Evolutionary conservation across 2,113 vertebrate species (phyloP).

Genomic region (Brachirus orientalis): DNA sequence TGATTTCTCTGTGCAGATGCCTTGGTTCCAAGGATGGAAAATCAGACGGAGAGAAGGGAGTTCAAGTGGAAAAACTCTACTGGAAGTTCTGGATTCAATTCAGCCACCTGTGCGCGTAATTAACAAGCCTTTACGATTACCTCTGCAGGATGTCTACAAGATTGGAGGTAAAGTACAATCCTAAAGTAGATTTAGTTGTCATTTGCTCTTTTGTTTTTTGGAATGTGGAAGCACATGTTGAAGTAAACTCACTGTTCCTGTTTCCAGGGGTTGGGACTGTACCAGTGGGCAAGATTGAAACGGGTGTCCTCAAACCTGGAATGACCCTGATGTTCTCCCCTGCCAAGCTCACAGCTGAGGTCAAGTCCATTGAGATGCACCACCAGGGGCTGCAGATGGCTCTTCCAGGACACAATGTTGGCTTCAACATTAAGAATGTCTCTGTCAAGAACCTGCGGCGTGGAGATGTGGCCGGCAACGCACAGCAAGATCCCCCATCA

Average conservation of each 20-base stretch:
- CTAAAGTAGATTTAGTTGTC: no score
- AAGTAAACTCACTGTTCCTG: background rate
- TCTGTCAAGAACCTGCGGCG: constrained; percentile 80
- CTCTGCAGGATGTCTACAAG: constrained; percentile 87
- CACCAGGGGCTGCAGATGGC: constrained; percentile 76
- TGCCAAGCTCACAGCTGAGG: constrained; percentile 77
- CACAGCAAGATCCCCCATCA: constrained; percentile 82
- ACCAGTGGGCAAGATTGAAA: constrained; percentile 79
- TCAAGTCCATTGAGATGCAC: constrained; percentile 83
- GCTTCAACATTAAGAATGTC: constrained; percentile 83
- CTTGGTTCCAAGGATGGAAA: constrained; percentile 86
- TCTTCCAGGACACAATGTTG: constrained; percentile 81
- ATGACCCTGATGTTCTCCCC: constrained; percentile 82
- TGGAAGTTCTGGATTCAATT: constrained; percentile 84
- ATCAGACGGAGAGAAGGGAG: constrained; percentile 74
- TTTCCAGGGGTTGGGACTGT: constrained; percentile 77
- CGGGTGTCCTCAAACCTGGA: constrained; percentile 82
- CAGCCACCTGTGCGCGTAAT: constrained; percentile 78
- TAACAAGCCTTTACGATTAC: constrained; percentile 83
- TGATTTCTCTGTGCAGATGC: constrained; percentile 66
- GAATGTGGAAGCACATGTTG: no score
- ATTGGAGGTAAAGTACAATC: constrained; percentile 82
- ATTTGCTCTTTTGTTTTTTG: no score
- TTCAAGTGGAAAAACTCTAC: constrained; percentile 75
- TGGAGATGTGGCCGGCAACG: constrained; percentile 79